Conservation (phyloP, 2,888 invertebrate species). For the Sisyra terminalis region DNA sequence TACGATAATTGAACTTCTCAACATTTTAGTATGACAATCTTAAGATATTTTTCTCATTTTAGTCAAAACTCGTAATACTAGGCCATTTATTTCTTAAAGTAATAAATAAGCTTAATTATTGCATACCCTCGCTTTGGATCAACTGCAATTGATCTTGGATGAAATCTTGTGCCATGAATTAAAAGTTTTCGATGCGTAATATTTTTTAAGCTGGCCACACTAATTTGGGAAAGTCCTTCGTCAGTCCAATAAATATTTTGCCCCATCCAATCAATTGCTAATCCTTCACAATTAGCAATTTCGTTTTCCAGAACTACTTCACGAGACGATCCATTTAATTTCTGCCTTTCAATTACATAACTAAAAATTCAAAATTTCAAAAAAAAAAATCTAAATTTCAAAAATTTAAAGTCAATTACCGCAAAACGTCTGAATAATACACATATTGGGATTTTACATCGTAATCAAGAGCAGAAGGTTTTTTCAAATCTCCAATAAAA, state of each 20-base stretch:
- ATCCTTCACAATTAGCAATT: conserved; percentile 48
- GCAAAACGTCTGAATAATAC: conserved; percentile 43
- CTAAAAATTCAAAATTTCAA: conserved; percentile 16
- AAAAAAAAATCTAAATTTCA: neutral
- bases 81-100: no score
- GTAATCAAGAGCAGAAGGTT: conserved; percentile 51
- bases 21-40: no score
- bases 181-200: conserved; percentile 37
- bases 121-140: conserved; percentile 45
- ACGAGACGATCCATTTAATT: conserved; percentile 38
- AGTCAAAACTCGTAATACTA: no score
- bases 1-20: no score
- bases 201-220: conserved; percentile 46
- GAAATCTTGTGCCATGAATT: conserved; percentile 33
- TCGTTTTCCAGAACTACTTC: conserved; percentile 39
- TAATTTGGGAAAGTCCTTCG: conserved; percentile 47
- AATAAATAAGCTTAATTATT: conserved; percentile 6
- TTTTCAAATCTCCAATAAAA: conserved; percentile 48
- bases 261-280: conserved; percentile 75
- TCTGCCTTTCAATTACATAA: conserved; percentile 45
- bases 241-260: conserved; percentile 75
- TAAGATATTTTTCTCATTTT: no score
- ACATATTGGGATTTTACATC: conserved; percentile 41
- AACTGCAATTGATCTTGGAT: conserved; percentile 41
- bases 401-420: conserved; percentile 21